Base-by-base conservation (phyloP, 2,888 invertebrate species). In the Thumatha senex region DNA sequence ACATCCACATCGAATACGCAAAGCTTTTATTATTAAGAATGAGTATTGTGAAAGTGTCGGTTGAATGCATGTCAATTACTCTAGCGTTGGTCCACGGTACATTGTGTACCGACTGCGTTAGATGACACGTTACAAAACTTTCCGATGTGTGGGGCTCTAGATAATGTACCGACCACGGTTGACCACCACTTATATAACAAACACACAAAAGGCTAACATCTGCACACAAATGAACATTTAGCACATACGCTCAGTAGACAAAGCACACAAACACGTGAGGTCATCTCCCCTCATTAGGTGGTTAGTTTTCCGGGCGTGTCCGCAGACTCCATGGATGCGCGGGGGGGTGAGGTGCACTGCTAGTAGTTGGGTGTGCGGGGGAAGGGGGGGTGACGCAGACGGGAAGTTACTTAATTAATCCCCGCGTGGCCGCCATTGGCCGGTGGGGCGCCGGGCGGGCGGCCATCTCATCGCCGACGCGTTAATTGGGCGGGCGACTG, bases 201-300 rank as follows among this genome's bases (percentile, higher is more conserved):
- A 74, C 78, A 82, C 80, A 87, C 84, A 84, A 86, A 82, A 82
- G 84, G 75, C 81, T 78, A 82, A 78, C 82, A 76, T 80, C 78
- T 72, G 72, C 80, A 82, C 84, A 86, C 83, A 82, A 82, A 82
- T 80, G 80, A 79, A 83, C 80, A 70, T 84, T 85, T 83, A n/a
- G 83, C 85, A 84, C 81, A 79, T 82, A 82, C 74, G 79, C 70
- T 72, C 73, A 73, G 77, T 82, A 85, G 85, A 86, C 85, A 84
- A 85, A 83, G 84, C 86, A 89, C 89, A 89, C 89, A 84, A 82
- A 80, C 83, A 85, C 85, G 86, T 84, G 88, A 89, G 90, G 90
- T 91, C 90, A 91, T 91, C 90, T 90, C 90, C 90, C 90, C 90
- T 91, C 90, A 90, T 91, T 91, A 91, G 89, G 89, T 88, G 90